Evolutionary conservation across 2,797 vertebrate species (phyloP).

Genomic region (Tangara arthus): DNA sequence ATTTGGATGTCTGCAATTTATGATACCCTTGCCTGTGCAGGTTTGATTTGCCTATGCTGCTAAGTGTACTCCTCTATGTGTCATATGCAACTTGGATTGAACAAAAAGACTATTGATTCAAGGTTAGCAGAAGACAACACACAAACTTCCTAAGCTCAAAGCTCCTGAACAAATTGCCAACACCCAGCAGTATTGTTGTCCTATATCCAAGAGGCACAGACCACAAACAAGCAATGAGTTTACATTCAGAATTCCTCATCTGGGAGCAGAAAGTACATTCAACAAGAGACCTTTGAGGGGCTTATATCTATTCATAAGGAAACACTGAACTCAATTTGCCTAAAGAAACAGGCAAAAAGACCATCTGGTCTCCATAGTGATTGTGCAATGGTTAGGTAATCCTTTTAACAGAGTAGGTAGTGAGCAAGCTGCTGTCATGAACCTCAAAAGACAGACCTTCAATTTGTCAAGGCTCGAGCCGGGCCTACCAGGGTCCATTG

Average conservation of each 20-base stretch:
- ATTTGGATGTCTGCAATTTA: background rate
- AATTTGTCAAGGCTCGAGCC: background rate
- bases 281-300: slow-evolving; percentile 11
- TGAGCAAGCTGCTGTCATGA: slow-evolving; percentile 24
- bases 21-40: background rate
- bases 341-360: slow-evolving; percentile 56
- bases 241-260: slow-evolving; percentile 25
- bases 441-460: slow-evolving; percentile 13
- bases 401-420: slow-evolving; percentile 45
- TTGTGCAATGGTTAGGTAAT: slow-evolving; percentile 42
- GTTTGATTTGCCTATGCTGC: background rate
- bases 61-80: background rate
- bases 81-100: background rate
- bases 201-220: background rate
- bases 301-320: slow-evolving; percentile 37
- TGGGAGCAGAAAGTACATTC: slow-evolving; percentile 10
- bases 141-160: background rate
- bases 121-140: background rate
- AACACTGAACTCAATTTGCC: slow-evolving; percentile 9
- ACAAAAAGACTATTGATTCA: background rate
- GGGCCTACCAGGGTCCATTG: background rate
- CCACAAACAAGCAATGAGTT: slow-evolving; percentile 18
- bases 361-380: slow-evolving; percentile 64
- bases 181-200: background rate
- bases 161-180: background rate